Percentiles rank a stretch among this genome's conserved stretches.
These are phyloP conservation scores for Steromphala cineraria DNA, from an alignment of 2,888 invertebrate genomes.

Conservation along the genomic window DNA sequence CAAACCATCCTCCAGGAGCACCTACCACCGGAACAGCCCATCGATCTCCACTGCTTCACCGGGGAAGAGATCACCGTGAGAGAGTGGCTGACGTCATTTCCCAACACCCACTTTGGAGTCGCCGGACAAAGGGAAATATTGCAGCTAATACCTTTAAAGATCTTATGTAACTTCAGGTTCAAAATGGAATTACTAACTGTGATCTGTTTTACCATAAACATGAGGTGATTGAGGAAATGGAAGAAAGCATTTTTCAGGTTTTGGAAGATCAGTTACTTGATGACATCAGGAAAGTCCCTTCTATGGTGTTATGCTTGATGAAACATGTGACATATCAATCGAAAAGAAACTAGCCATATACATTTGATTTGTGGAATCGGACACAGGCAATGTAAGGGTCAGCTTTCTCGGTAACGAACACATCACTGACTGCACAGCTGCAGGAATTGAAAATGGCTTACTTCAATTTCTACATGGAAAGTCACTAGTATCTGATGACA, in stretches of 20 bases:
- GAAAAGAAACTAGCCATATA: conserved; percentile 10
- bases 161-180: not conserved
- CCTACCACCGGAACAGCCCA: too few species aligned
- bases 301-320: not conserved
- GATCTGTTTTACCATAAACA: not conserved
- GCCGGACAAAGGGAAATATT: not conserved
- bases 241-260: not conserved
- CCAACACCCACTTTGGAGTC: not conserved
- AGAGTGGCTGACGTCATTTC: not conserved
- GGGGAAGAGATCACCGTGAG: not conserved
- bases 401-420: not conserved
- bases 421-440: not conserved
- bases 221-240: not conserved
- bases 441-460: not conserved
- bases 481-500: conserved; percentile 1
- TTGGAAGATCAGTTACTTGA: not conserved
- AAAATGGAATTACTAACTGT: not conserved
- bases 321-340: not conserved
- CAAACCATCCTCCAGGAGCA: not conserved
- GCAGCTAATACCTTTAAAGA: not conserved
- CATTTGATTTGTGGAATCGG: not conserved
- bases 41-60: not conserved
- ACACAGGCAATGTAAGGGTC: too few species aligned
- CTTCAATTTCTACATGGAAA: not conserved
- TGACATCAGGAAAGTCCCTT: not conserved